phyloP scores from a whole-genome alignment of 2,888 invertebrate species.

The Vanessa cardui region DNA sequence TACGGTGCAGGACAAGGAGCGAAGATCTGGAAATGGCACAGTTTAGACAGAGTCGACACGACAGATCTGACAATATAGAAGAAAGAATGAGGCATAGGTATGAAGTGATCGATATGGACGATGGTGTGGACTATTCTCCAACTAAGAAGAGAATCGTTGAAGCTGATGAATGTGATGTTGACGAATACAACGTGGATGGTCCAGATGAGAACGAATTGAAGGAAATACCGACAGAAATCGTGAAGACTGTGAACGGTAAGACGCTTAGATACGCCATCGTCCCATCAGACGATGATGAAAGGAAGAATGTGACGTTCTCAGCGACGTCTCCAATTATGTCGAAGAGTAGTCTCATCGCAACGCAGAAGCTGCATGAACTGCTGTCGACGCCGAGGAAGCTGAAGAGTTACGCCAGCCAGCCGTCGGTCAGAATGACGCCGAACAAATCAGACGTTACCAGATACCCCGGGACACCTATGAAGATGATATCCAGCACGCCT shows the following conservation, averaged over 20 bases:
- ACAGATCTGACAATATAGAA: slow-evolving; percentile 66
- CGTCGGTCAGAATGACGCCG: slow-evolving; percentile 74
- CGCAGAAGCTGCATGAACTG: slow-evolving; percentile 89
- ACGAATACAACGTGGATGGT: slow-evolving; percentile 82
- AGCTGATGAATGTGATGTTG: slow-evolving; percentile 70
- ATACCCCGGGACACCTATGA: slow-evolving; percentile 57
- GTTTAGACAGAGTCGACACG: slow-evolving; percentile 60
- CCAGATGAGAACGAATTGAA: slow-evolving; percentile 79
- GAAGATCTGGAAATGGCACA: slow-evolving; percentile 79
- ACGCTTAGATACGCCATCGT: slow-evolving; percentile 83
- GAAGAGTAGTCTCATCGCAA: slow-evolving; percentile 86
- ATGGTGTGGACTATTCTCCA: slow-evolving; percentile 70
- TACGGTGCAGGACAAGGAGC: slow-evolving; percentile 65
- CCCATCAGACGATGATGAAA: slow-evolving; percentile 81
- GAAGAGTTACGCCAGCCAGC: slow-evolving; percentile 76
- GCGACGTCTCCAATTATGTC: slow-evolving; percentile 72
- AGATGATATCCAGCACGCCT: slow-evolving; percentile 70
- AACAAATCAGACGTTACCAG: slow-evolving; percentile 62
- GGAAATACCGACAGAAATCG: slow-evolving; percentile 82
- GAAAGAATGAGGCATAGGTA: slow-evolving; percentile 75
- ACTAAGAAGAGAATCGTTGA: slow-evolving; percentile 77
- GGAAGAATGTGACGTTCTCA: slow-evolving; percentile 67
- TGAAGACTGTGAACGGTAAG: slow-evolving; percentile 86
- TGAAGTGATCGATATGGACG: slow-evolving; percentile 80
- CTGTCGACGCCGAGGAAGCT: slow-evolving; percentile 88